Conservation (phyloP, 2,888 invertebrate genomes). For the Eilema depressum region DNA sequence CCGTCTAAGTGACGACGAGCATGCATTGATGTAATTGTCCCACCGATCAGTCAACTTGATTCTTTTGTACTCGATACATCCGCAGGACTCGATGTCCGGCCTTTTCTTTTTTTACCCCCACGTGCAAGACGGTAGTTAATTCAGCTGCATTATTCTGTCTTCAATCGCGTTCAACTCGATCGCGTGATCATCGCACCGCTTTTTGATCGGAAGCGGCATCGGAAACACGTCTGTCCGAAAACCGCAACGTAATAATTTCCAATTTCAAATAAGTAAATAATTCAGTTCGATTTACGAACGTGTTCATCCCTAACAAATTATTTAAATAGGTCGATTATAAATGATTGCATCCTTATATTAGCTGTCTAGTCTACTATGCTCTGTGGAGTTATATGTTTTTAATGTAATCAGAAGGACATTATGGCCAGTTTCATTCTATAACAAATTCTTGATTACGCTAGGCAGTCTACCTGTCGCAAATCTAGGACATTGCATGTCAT, state of each 20-base stretch:
- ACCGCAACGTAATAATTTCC: constrained; percentile 83
- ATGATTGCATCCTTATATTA: constrained; percentile 60
- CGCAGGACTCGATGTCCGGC: constrained; percentile 64
- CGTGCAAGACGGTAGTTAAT: constrained; percentile 56
- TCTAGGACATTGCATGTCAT: constrained; percentile 84
- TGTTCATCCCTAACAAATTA: constrained; percentile 66
- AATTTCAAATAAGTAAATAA: constrained; percentile 82
- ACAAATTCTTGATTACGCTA: constrained; percentile 67
- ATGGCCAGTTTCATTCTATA: constrained; percentile 60
- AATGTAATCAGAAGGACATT: constrained; percentile 64
- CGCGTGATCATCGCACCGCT: constrained; percentile 76
- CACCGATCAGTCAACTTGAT: constrained; percentile 67
- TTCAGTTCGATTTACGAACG: constrained; percentile 62
- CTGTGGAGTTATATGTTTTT: constrained; percentile 48
- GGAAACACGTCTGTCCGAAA: constrained; percentile 84
- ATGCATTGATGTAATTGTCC: constrained; percentile 80
- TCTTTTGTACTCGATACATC: constrained; percentile 66
- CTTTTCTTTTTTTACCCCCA: constrained; percentile 57
- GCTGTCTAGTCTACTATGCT: constrained; percentile 48
- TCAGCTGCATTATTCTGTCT: constrained; percentile 55
- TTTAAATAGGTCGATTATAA: constrained; percentile 61
- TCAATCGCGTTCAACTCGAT: constrained; percentile 62
- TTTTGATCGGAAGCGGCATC: constrained; percentile 77
- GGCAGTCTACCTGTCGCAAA: constrained; percentile 77
- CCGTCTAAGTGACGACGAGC: constrained; percentile 72